Conservation (phyloP, 2,797 vertebrate genomes). For the Cynopterus sphinx region DNA sequence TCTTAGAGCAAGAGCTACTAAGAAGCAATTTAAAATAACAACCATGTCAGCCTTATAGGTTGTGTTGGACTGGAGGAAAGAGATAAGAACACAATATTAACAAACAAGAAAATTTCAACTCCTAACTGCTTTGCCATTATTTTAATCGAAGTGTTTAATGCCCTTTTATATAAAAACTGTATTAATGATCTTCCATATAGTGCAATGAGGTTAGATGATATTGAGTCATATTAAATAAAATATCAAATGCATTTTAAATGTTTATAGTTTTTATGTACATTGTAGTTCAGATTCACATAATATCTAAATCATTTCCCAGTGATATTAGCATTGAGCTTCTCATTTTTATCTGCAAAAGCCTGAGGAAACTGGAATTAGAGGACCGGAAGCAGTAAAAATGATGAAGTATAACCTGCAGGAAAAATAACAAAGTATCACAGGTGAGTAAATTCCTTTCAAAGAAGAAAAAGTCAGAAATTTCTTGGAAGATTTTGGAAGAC, state of each 20-base stretch:
- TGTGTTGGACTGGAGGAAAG: conserved; percentile 62
- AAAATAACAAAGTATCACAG: background rate
- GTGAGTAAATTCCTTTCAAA: background rate
- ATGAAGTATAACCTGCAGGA: conserved; percentile 1
- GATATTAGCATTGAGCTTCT: conserved; percentile 13
- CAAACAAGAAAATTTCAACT: conserved; percentile 66
- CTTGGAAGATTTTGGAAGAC: conserved; percentile 22
- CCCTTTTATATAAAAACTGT: background rate
- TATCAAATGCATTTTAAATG: background rate
- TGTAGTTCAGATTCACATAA: conserved; percentile 5
- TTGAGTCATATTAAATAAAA: conserved; percentile 27
- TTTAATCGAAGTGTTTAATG: conserved; percentile 61
- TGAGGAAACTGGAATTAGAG: conserved; percentile 15
- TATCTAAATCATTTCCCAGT: conserved; percentile 19
- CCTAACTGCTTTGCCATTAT: conserved; percentile 32
- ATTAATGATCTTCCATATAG: background rate
- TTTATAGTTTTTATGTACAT: conserved; percentile 4
- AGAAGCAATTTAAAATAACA: conserved; percentile 79
- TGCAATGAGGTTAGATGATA: background rate
- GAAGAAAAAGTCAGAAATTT: background rate
- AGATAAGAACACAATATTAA: conserved; percentile 69
- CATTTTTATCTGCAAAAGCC: background rate
- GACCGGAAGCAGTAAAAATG: background rate
- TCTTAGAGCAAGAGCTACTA: conserved; percentile 73
- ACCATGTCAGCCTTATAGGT: conserved; percentile 45